These are phyloP conservation scores for Brienomyrus brachyistius DNA, from an alignment of 2,113 vertebrate genomes.

Conservation along the genomic window DNA sequence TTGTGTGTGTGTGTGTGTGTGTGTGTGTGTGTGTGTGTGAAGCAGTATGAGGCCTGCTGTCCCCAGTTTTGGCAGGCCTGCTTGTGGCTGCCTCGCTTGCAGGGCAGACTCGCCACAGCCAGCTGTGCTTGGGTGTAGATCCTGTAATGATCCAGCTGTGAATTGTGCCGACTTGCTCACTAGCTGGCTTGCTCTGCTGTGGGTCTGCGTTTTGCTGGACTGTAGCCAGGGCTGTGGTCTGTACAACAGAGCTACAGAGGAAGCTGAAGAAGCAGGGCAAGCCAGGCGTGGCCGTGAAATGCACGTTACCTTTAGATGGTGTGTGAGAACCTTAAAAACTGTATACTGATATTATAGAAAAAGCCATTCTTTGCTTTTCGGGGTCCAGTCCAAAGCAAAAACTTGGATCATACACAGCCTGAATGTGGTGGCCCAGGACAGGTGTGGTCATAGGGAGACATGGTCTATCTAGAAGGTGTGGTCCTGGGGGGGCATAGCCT, in stretches of 20 bases:
- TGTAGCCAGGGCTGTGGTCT: constrained; percentile 19
- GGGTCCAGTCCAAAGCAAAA: not conserved
- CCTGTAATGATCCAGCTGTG: constrained; percentile 20
- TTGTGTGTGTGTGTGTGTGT: not conserved
- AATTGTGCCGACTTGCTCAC: constrained; percentile 16
- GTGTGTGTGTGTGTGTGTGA: not conserved
- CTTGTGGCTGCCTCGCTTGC: constrained; percentile 1
- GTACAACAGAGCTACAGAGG: constrained; percentile 15
- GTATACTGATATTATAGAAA: not conserved
- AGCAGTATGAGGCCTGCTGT: not conserved
- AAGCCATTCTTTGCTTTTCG: not conserved
- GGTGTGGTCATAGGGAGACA: no score
- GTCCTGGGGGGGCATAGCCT: not conserved
- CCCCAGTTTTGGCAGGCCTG: not conserved
- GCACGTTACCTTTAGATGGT: not conserved
- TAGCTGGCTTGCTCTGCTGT: constrained; percentile 11
- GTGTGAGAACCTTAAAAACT: not conserved
- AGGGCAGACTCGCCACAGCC: not conserved
- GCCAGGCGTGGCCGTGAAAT: not conserved
- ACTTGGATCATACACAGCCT: not conserved
- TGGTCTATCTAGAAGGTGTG: not conserved
- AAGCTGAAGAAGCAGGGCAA: constrained; percentile 14
- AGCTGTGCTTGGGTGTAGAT: constrained; percentile 13
- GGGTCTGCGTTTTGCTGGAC: constrained; percentile 20
- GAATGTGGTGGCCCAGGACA: not conserved